Base-by-base conservation (phyloP, 2,113 vertebrate species). In the Raja brachyura region DNA sequence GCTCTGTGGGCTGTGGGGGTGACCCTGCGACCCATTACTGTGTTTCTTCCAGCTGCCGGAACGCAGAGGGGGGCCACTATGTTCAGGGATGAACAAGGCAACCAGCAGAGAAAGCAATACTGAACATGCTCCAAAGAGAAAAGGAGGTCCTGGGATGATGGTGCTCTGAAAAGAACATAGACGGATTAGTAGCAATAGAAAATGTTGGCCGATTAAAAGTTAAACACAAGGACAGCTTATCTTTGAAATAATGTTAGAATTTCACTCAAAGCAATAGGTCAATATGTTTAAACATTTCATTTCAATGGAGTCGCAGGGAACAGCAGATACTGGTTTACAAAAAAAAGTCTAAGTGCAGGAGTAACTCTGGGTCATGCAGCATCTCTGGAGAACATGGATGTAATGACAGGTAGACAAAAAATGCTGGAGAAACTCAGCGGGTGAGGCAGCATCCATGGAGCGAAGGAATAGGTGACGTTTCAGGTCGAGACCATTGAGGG, bases 101-200 rank as follows among this genome's bases (percentile, higher is more conserved):
- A 98, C 98, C 93, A 98, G 96, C 86, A 98, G 96, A 0, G 98
- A 98, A 63, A 98, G 97, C 94, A 98, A 96, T 94, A 98, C 98
- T 0, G 98, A 98, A 94, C 98, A 98, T 0, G 98, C 98, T 20
- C 98, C 98, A 0, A 98, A 98, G 77, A 98, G 97, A 95, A 98
- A 98, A 0, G 98, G 98, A 73, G 98, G 98, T n/a, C 98, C 98
- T 0, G 98, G 98, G 94, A 98, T 98, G 94, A 98, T 98, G 96
- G 97, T 95, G 95, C 98, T 98, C 98, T 98, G 95, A 61, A 81
- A 81, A 86, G 90, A 0, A 25, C 93, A 77, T 85, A 59, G 3
- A 73, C 11, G 2, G 33, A 4, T 25, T 28, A 92, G 4, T 73
- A 16, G 18, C 25, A 56, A 31, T 90, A 25, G 13, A 22, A 28